Evolutionary conservation across 2,888 invertebrate species (phyloP), one percentile per base, ranked within the genome.

Genomic region (Tricholauxania praeusta): DNA sequence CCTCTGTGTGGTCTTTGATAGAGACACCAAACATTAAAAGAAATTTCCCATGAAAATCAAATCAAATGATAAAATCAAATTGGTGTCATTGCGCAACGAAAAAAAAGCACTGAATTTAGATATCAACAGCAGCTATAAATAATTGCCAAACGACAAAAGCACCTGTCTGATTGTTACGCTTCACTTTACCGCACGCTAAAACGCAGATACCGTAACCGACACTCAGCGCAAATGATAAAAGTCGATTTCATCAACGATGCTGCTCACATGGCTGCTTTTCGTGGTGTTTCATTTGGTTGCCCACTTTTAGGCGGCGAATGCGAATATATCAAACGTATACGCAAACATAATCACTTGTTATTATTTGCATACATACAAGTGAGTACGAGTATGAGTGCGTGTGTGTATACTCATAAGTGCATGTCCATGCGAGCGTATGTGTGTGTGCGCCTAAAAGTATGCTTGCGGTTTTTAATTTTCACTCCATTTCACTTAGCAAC

Each of bases 51-150:
- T 66, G 55, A 67, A 57, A 55, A 55, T 55, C 55, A 19, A 14
- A 55, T 39, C 39, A 28, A 55, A 28, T 53, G 53, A 66, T 66
- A 52, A 67, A 67, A 67, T 53, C 53, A 53, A 55, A 67, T 67
- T 55, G 12, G 19, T 67, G 39, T 67, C 47, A 55, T 47, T 67
- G 53, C 17, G 39, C 39, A 39, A 39, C 39, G 39, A 39, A 39
- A 39, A 32, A 67, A 55, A 52, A 53, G 39, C 7, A 0, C 10
- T 39, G 39, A 39, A 39, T 39, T 39, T 39, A 67, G 53, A 55
- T 67, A 55, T 67, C 55, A 55, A 39, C 32, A 53, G 55, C 39
- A 15, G 47, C 67, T 55, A 55, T 67, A 55, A 55, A 67, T 53
- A 55, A 67, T 67, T 67, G 67, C 19, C 32, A 53, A 39, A 12